These are phyloP conservation scores for Pomacea maculata DNA, from an alignment of 1,140 invertebrate genomes.

Conservation along the genomic window DNA sequence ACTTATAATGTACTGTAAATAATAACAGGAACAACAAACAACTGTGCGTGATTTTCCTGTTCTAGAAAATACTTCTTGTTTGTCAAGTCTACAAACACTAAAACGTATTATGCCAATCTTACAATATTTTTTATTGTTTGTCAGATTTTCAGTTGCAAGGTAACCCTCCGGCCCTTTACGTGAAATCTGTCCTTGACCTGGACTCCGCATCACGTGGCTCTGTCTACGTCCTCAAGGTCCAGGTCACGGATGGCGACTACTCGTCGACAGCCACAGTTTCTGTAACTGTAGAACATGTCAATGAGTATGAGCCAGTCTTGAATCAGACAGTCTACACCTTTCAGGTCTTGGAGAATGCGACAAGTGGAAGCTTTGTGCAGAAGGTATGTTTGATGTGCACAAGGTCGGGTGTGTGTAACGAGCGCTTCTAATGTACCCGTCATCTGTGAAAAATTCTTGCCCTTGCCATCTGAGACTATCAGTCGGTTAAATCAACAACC, in stretches of 20 bases:
- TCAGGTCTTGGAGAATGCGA: constrained; percentile 21
- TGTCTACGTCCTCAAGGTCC: neutral
- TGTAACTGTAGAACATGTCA: constrained; percentile 23
- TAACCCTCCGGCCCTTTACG: neutral
- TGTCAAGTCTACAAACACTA: neutral
- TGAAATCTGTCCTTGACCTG: constrained; percentile 3
- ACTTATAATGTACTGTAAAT: no score
- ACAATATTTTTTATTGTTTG: constrained; percentile 10
- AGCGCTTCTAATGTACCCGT: no score
- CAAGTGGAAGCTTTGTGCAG: neutral
- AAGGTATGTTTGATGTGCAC: neutral
- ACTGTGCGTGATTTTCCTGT: no score
- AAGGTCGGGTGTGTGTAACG: no score
- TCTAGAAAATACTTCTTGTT: no score
- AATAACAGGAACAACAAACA: no score
- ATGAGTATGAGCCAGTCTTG: constrained; percentile 30
- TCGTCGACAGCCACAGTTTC: constrained; percentile 7
- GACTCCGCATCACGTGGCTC: neutral
- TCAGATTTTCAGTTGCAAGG: constrained; percentile 12
- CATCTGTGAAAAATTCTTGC: no score
- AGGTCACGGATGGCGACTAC: constrained; percentile 24
- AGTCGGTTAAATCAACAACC: no score
- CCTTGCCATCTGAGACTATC: no score
- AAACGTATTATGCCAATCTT: neutral
- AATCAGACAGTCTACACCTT: neutral